phyloP scores from a whole-genome alignment of 2,113 vertebrate species.

The Semicossyphus pulcher region DNA sequence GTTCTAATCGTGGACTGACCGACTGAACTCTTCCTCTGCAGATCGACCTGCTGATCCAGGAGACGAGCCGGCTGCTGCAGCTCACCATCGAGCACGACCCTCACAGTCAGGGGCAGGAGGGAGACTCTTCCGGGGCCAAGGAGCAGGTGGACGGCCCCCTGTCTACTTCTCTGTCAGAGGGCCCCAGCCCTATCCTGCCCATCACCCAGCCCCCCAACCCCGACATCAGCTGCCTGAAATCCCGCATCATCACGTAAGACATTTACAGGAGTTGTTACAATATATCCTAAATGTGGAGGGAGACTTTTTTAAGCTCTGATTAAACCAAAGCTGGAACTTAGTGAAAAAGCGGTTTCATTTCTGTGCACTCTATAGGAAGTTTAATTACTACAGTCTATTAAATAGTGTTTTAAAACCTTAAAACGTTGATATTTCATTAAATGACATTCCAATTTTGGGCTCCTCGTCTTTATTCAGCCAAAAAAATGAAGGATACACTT shows the following conservation, averaged over 20 bases:
- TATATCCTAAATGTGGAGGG: neutral
- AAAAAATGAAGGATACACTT: too few species aligned
- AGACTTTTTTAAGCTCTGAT: too few species aligned
- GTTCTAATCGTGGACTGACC: too few species aligned
- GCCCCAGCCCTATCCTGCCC: conserved; percentile 78
- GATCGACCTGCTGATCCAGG: conserved; percentile 96
- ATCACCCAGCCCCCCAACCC: conserved; percentile 80
- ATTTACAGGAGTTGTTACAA: neutral
- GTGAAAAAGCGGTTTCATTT: too few species aligned
- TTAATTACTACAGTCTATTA: too few species aligned
- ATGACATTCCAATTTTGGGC: too few species aligned
- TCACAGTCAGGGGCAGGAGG: conserved; percentile 77
- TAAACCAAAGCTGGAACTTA: too few species aligned
- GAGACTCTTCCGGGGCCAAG: conserved; percentile 54
- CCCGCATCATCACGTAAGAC: conserved; percentile 88
- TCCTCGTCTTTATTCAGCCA: too few species aligned
- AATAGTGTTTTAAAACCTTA: too few species aligned
- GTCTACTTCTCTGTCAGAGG: conserved; percentile 77
- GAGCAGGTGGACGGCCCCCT: conserved; percentile 78
- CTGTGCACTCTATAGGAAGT: too few species aligned
- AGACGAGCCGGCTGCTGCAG: conserved; percentile 95
- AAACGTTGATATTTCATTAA: too few species aligned
- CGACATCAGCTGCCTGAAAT: conserved; percentile 78
- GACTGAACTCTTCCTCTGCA: conserved; percentile 66
- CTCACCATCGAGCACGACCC: conserved; percentile 96